Evolutionary conservation across 2,113 vertebrate genomes (phyloP), one percentile per base, ranked within the genome.

Genomic region (Irena cyanogastra): DNA sequence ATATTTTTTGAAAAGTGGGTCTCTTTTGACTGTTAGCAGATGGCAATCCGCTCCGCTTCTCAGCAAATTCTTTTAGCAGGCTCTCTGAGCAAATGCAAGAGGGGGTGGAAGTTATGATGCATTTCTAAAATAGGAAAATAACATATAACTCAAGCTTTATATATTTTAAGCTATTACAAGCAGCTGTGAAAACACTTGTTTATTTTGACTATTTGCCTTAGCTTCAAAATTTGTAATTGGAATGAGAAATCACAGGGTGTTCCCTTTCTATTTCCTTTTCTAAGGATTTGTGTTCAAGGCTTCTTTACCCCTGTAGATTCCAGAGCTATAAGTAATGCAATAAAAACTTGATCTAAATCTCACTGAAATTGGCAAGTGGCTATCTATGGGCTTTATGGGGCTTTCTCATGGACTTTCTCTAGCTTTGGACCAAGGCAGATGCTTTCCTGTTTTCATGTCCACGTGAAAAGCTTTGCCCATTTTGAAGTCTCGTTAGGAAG

Each of bases 171-270:
- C 89, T 74, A 70, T 95, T 93, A 95, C 52, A 64, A 94, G 69
- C 96, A 95, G 96, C 96, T 96, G 96, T 95, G 94, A 96, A 96
- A 94, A 96, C 95, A 93, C 35, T 31, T 89, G 84, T 94, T 97
- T 97, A 96, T 95, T 96, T 94, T 92, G 86, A 93, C 86, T 94
- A 78, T 96, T 96, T 95, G 83, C 72, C 56, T 94, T 89, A 78
- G 69, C 76, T 89, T 93, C 83, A 87, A 60, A 89, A 94, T 90
- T 87, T 91, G 86, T 93, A 84, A 93, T 53, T 91, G 56, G 54
- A 92, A 85, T 94, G 84, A 91, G 84, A 95, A 95, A 85, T 95
- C 84, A 80, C 37, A 80, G 94, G 86, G 89, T 70, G 94, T 94
- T 94, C 78, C 78, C 66, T 89, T 89, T 85, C 69, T 95, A 13